Conservation (phyloP, 2,888 invertebrate genomes). For the Eupithecia abbreviata region DNA sequence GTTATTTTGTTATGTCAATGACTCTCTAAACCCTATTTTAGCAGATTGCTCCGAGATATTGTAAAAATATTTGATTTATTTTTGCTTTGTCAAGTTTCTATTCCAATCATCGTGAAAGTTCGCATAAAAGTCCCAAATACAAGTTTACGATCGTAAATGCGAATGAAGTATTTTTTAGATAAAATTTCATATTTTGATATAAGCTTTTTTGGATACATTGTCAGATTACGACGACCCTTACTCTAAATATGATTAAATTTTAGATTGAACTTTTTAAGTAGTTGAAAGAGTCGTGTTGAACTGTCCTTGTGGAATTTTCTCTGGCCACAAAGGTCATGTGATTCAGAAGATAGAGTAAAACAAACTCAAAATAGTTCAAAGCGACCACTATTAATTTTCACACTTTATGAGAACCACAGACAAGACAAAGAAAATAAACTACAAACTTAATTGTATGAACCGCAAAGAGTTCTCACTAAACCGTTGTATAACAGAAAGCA, state of each 20-base stretch:
- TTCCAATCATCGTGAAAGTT: conserved; percentile 9
- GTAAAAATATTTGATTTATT: conserved; percentile 4
- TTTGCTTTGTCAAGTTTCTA: conserved; percentile 5
- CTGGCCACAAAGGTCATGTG: background rate
- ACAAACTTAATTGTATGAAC: background rate
- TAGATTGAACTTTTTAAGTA: background rate
- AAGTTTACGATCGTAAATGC: conserved; percentile 7
- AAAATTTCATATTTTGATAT: conserved; percentile 2
- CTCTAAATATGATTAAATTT: background rate
- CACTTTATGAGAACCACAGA: background rate
- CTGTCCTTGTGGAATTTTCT: background rate
- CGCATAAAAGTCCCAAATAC: background rate
- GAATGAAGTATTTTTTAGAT: conserved; percentile 3
- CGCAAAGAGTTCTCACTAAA: conserved; percentile 8
- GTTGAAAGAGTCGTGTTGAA: background rate
- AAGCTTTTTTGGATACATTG: background rate
- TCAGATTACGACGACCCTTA: background rate
- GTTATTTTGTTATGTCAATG: background rate
- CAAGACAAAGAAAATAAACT: background rate
- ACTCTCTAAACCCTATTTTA: background rate
- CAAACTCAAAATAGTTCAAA: background rate
- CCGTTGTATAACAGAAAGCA: conserved; percentile 20
- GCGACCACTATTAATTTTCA: background rate
- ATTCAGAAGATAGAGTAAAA: background rate
- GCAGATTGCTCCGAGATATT: background rate